Evolutionary conservation across 2,888 invertebrate species (phyloP).

Genomic region (Thysanoteuthis rhombus): DNA sequence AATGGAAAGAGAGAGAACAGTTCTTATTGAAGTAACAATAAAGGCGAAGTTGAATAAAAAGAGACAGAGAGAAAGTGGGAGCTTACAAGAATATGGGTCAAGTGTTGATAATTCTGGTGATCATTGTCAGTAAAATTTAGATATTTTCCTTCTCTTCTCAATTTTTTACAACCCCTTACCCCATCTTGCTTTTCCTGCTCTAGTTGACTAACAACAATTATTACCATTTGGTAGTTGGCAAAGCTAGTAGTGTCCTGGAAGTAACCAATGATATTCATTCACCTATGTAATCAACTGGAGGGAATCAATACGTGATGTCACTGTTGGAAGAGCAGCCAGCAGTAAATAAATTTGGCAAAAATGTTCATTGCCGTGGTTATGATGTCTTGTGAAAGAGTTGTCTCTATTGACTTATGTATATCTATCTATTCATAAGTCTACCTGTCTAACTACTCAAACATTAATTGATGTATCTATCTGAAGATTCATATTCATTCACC

Average conservation of each 20-base stretch:
- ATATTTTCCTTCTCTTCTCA: background rate
- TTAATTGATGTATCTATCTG: background rate
- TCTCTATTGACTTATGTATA: background rate
- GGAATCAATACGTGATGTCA: conserved; percentile 22
- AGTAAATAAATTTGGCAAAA: conserved; percentile 12
- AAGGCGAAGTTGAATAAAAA: background rate
- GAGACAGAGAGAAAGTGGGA: background rate
- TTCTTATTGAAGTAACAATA: background rate
- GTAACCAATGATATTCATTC: conserved; percentile 28
- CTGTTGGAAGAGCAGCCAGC: conserved; percentile 25
- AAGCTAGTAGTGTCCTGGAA: conserved; percentile 21
- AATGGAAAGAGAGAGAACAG: background rate
- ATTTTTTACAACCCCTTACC: background rate
- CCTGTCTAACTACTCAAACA: background rate
- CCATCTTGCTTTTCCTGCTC: background rate
- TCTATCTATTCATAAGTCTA: background rate
- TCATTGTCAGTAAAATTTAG: background rate
- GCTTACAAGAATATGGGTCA: background rate
- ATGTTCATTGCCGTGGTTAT: background rate
- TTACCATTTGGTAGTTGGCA: conserved; percentile 18
- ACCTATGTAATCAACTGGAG: conserved; percentile 16
- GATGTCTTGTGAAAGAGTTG: conserved; percentile 12
- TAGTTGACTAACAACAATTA: conserved; percentile 1
- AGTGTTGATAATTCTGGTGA: background rate
- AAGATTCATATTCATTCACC: background rate